These are phyloP conservation scores for Eupithecia vulgata DNA, from an alignment of 2,888 invertebrate genomes.

Conservation along the genomic window DNA sequence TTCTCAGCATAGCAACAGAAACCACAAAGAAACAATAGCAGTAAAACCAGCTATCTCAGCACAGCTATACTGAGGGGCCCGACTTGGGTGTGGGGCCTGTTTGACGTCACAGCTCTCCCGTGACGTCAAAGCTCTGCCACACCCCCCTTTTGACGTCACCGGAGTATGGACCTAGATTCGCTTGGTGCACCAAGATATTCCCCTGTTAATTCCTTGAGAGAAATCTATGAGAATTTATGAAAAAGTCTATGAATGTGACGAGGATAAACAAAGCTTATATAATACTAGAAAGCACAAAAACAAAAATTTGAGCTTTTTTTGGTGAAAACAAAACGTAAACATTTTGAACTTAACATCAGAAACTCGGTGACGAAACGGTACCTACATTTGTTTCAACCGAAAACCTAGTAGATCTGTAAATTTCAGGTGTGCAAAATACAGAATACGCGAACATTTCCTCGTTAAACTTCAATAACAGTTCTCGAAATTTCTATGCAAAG, in stretches of 20 bases:
- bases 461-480: neutral
- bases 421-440: neutral
- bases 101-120: conserved; percentile 81
- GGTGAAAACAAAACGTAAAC: neutral
- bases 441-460: neutral
- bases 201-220: neutral
- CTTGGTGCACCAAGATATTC: conserved; percentile 12
- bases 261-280: neutral
- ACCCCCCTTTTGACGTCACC: conserved; percentile 80
- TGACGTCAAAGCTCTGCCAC: conserved; percentile 81
- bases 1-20: conserved; percentile 24
- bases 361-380: neutral
- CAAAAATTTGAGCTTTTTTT: neutral
- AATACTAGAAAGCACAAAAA: neutral
- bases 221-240: neutral
- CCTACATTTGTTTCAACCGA: neutral
- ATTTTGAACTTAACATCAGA: neutral
- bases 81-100: conserved; percentile 50
- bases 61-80: conserved; percentile 47
- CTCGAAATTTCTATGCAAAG: neutral
- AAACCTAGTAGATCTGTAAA: neutral
- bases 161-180: conserved; percentile 49
- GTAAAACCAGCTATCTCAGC: conserved; percentile 52
- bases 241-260: neutral
- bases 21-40: conserved; percentile 68